phyloP scores from a whole-genome alignment of 2,113 vertebrate genomes.

The Phaethornis superciliosus region DNA sequence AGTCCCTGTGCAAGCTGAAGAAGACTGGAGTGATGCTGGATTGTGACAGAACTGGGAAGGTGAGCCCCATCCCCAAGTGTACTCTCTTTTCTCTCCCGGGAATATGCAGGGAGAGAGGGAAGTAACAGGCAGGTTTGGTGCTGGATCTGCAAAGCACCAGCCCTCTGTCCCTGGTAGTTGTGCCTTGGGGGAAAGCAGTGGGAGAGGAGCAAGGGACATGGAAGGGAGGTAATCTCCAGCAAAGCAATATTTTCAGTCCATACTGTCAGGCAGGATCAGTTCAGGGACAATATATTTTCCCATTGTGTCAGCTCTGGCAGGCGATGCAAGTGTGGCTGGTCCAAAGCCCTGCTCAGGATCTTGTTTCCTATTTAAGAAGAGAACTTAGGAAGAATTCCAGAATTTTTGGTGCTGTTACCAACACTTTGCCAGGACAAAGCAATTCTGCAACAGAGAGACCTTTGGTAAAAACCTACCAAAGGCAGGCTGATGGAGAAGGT shows the following conservation, averaged over 20 bases:
- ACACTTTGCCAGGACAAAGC: neutral
- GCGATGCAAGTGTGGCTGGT: neutral
- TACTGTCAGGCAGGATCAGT: neutral
- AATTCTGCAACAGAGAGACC: neutral
- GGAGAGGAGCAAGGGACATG: accelerated
- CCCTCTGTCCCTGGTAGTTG: neutral
- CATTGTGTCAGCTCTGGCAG: slow-evolving; percentile 12
- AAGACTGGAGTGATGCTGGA: neutral
- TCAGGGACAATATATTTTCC: slow-evolving; percentile 11
- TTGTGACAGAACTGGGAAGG: neutral
- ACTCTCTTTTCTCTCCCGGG: accelerated
- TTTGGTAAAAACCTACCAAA: neutral
- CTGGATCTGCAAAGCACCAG: neutral
- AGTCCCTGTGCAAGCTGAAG: neutral
- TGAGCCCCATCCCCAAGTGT: neutral
- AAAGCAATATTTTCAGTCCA: neutral
- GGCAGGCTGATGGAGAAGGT: neutral
- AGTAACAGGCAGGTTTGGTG: neutral
- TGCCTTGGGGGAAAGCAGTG: neutral
- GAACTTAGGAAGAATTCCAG: neutral
- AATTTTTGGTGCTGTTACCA: slow-evolving; percentile 1
- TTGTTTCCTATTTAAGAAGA: slow-evolving; percentile 34
- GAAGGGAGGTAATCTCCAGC: neutral
- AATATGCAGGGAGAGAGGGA: accelerated
- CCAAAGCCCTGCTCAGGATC: neutral